A percentile compares a stretch with the other conserved stretches of the same genome.
Conservation (phyloP, 2,113 vertebrate species). For the Ellobius talpinus region DNA sequence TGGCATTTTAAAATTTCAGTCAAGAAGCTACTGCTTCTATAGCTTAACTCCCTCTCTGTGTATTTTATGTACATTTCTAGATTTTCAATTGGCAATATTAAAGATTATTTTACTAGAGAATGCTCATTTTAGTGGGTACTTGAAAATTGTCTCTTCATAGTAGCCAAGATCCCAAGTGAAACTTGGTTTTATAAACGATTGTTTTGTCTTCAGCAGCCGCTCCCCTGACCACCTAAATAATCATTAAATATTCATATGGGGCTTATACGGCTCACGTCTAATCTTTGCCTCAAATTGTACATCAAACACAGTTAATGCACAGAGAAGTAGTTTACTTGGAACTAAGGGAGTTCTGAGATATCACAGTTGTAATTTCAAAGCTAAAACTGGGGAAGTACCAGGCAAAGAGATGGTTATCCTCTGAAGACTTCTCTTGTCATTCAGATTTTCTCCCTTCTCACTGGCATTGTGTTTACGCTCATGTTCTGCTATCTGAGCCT, state of each 20-base stretch:
- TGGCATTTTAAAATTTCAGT: constrained; percentile 40
- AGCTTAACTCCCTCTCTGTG: constrained; percentile 1
- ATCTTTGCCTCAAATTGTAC: constrained; percentile 48
- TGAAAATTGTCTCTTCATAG: constrained; percentile 36
- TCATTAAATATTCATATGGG: constrained; percentile 73
- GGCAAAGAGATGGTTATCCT: background rate
- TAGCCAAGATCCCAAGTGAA: constrained; percentile 30
- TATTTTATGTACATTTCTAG: background rate
- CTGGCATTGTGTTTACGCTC: constrained; percentile 35
- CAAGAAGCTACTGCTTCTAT: constrained; percentile 48
- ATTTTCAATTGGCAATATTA: background rate
- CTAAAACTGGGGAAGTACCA: background rate
- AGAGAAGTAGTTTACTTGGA: constrained; percentile 20
- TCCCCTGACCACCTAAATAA: constrained; percentile 60
- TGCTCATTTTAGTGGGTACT: constrained; percentile 15
- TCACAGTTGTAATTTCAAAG: background rate
- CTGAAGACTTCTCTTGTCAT: constrained; percentile 12
- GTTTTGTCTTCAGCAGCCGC: constrained; percentile 29
- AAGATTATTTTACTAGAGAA: background rate
- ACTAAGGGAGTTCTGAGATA: background rate
- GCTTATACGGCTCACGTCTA: constrained; percentile 68
- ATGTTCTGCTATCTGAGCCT: fast-evolving
- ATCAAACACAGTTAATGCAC: constrained; percentile 31
- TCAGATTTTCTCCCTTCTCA: background rate
- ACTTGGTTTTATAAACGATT: constrained; percentile 65